phyloP scores from a whole-genome alignment of 2,113 vertebrate genomes.

The Gymnobelideus leadbeateri region DNA sequence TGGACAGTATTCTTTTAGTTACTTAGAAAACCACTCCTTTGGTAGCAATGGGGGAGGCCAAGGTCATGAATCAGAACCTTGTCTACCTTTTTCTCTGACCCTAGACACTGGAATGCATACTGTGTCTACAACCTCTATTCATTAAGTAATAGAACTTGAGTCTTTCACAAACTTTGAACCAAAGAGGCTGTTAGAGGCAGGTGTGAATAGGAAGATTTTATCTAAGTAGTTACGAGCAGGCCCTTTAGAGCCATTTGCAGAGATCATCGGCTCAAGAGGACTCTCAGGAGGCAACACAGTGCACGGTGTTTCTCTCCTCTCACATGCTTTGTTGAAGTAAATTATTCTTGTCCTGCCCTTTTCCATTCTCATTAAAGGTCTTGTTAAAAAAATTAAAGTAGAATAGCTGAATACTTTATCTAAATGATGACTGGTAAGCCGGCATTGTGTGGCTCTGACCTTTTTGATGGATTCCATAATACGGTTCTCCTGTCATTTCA shows the following conservation, averaged over 20 bases:
- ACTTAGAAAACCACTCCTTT: neutral
- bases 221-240: accelerated
- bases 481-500: slow-evolving; percentile 42
- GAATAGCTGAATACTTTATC: slow-evolving; percentile 45
- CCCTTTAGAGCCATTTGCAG: neutral
- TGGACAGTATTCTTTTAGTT: neutral
- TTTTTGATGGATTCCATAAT: slow-evolving; percentile 57
- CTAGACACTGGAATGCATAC: neutral
- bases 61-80: slow-evolving; percentile 15
- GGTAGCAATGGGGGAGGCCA: neutral
- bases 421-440: slow-evolving; percentile 55
- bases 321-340: slow-evolving; percentile 25
- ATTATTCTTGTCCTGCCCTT: slow-evolving; percentile 32
- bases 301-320: neutral
- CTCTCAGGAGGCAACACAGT: neutral
- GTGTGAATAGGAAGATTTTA: neutral
- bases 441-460: slow-evolving; percentile 45
- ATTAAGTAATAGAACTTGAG: slow-evolving; percentile 36
- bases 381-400: slow-evolving; percentile 36
- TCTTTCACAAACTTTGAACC: slow-evolving; percentile 45
- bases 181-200: neutral
- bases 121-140: slow-evolving; percentile 40
- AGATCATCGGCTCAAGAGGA: neutral
- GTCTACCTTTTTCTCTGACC: slow-evolving; percentile 41
- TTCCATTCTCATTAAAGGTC: slow-evolving; percentile 21